Evolutionary conservation across 2,888 invertebrate species (phyloP).

Genomic region (Bursaphelenchus okinawaensis): DNA sequence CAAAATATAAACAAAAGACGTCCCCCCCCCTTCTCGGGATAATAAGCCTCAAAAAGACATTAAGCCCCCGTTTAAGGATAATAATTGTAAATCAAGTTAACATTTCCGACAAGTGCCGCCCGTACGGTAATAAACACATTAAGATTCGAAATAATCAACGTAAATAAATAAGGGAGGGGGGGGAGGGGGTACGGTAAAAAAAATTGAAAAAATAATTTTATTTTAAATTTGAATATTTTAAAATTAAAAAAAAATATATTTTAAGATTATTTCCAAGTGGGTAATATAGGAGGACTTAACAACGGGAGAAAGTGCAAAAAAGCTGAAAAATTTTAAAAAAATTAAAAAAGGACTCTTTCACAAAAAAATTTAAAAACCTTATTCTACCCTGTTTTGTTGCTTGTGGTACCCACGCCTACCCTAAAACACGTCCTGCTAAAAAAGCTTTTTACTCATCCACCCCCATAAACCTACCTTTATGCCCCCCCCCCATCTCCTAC

Average conservation of each 20-base stretch:
- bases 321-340: too few relatives aligned
- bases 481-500: too few relatives aligned
- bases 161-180: not conserved
- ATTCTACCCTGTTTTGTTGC: too few relatives aligned
- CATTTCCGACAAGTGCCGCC: not conserved
- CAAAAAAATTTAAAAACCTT: too few relatives aligned
- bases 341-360: too few relatives aligned
- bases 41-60: not conserved
- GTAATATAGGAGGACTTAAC: too few relatives aligned
- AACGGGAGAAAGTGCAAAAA: too few relatives aligned
- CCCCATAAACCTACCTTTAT: too few relatives aligned
- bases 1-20: not conserved
- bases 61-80: not conserved
- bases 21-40: not conserved
- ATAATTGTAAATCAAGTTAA: not conserved
- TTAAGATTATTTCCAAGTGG: not conserved
- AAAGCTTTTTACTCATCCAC: too few relatives aligned
- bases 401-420: too few relatives aligned
- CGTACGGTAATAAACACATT: not conserved
- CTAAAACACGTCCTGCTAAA: too few relatives aligned
- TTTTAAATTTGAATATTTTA: not conserved
- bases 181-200: too few relatives aligned
- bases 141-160: not conserved
- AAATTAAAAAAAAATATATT: not conserved
- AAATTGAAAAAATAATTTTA: not conserved